Conservation (phyloP, 2,888 invertebrate genomes). For the Axea sp. region DNA sequence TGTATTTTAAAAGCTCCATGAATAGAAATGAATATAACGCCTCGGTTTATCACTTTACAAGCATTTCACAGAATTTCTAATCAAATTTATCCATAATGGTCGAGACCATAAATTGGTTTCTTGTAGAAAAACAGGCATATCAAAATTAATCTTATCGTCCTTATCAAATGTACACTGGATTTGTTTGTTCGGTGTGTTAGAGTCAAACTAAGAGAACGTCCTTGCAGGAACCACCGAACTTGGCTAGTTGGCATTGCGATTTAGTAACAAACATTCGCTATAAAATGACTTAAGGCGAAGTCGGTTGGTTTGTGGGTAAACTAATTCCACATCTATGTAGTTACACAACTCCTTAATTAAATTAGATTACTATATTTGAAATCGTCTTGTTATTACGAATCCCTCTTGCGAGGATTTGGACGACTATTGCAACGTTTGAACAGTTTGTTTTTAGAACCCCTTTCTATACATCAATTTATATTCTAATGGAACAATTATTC, state of each 20-base stretch:
- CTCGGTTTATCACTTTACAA: too few relatives aligned
- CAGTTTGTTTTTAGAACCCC: too few relatives aligned
- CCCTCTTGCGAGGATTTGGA: too few relatives aligned
- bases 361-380: constrained; percentile 27
- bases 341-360: constrained; percentile 37
- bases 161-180: too few relatives aligned
- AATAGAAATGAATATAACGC: constrained; percentile 1
- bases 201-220: constrained; percentile 12
- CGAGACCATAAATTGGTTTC: constrained; percentile 2
- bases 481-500: too few relatives aligned
- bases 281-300: constrained; percentile 32
- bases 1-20: constrained; percentile 8
- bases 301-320: constrained; percentile 41
- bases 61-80: too few relatives aligned
- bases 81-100: background rate
- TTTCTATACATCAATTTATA: too few relatives aligned
- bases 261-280: constrained; percentile 27
- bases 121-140: background rate
- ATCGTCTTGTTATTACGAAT: too few relatives aligned
- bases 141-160: constrained; percentile 19
- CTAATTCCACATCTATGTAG: constrained; percentile 24
- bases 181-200: too few relatives aligned
- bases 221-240: constrained; percentile 6
- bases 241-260: constrained; percentile 7
- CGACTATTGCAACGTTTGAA: too few relatives aligned